Conservation (phyloP, 2,888 invertebrate genomes). For the Cosmorhoe ocellata region DNA sequence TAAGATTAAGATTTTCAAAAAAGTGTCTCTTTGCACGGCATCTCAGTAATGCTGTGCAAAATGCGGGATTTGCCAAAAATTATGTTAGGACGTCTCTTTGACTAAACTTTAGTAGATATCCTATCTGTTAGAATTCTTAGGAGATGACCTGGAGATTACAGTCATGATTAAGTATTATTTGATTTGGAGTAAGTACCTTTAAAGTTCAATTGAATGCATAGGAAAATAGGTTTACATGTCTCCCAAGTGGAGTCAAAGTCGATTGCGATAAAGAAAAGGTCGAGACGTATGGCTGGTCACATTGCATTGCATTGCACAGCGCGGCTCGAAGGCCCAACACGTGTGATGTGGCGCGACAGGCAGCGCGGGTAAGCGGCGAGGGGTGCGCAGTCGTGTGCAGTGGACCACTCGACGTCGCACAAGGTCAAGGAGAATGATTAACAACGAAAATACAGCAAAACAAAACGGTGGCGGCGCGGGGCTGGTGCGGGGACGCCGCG, state of each 20-base stretch:
- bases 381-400: slow-evolving; percentile 80
- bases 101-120: no score
- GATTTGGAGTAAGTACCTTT: no score
- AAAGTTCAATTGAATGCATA: no score
- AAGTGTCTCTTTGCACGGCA: no score
- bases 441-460: slow-evolving; percentile 83
- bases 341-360: slow-evolving; percentile 72
- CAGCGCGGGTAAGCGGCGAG: slow-evolving; percentile 66
- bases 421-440: slow-evolving; percentile 84
- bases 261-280: slow-evolving; percentile 39
- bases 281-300: slow-evolving; percentile 36
- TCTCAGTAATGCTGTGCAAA: no score
- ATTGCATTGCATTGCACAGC: slow-evolving; percentile 39
- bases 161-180: no score
- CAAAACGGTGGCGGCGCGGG: slow-evolving; percentile 75
- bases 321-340: slow-evolving; percentile 55
- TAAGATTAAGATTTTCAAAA: no score
- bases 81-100: no score
- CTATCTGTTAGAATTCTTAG: no score
- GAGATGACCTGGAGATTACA: no score
- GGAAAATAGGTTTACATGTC: slow-evolving; percentile 35
- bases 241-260: slow-evolving; percentile 23
- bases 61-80: no score
- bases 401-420: slow-evolving; percentile 82
- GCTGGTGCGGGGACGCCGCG: slow-evolving; percentile 65